Percentiles rank a stretch among this genome's conserved stretches.
Evolutionary conservation across 2,113 vertebrate species (phyloP).

Genomic region (Arenaria interpres): DNA sequence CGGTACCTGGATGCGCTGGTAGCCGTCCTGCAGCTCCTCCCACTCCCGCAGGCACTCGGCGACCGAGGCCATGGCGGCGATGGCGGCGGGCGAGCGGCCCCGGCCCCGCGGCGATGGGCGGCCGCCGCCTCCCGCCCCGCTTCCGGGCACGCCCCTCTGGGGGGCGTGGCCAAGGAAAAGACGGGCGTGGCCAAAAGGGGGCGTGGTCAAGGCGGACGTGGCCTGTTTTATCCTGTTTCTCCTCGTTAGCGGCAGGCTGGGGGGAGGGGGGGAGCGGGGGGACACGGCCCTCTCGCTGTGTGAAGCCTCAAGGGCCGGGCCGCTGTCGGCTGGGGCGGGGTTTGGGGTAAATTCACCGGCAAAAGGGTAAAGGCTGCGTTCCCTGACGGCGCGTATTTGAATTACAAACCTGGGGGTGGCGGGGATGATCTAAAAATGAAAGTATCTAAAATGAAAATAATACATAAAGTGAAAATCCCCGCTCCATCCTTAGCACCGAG

Average conservation of each 20-base stretch:
- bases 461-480: fast-evolving
- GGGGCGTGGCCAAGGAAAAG: background rate
- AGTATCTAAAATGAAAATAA: no score
- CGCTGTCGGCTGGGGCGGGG: background rate
- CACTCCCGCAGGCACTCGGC: slow-evolving; percentile 81
- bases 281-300: fast-evolving
- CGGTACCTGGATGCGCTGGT: slow-evolving; percentile 85
- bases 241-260: fast-evolving
- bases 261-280: fast-evolving
- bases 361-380: fast-evolving
- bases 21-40: slow-evolving; percentile 85
- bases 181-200: background rate
- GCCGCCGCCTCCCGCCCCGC: background rate
- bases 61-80: slow-evolving; percentile 53
- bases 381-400: fast-evolving
- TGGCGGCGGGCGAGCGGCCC: background rate
- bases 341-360: fast-evolving
- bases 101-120: background rate
- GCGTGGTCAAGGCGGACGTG: no score
- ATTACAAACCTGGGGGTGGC: no score
- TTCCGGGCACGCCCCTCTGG: slow-evolving; percentile 1
- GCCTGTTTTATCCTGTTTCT: fast-evolving
- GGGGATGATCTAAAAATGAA: no score
- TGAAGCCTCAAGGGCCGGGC: fast-evolving
- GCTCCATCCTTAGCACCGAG: fast-evolving